These are phyloP conservation scores for Leptonema lineaticorne DNA, from an alignment of 1,140 invertebrate genomes.

Conservation along the genomic window DNA sequence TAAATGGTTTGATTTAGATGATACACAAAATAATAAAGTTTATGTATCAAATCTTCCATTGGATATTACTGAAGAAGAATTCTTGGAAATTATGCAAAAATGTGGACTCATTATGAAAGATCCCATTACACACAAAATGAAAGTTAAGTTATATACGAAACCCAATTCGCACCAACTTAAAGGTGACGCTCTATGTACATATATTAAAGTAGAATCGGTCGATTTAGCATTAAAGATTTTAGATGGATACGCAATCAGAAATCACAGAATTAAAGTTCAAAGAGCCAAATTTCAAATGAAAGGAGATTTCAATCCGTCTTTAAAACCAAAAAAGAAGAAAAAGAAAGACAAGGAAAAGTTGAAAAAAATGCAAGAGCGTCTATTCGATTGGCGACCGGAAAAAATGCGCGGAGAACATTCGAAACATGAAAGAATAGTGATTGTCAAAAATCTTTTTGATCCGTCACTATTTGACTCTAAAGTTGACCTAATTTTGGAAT, in stretches of 20 bases:
- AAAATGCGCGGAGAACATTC: conserved; percentile 79
- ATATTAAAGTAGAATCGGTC: conserved; percentile 96
- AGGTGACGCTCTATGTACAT: conserved; percentile 96
- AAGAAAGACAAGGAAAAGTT: conserved; percentile 88
- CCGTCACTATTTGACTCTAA: conserved; percentile 88
- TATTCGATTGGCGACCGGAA: conserved; percentile 96
- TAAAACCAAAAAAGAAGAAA: conserved; percentile 91
- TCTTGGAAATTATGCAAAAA: conserved; percentile 91
- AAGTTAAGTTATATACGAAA: conserved; percentile 93
- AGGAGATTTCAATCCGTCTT: conserved; percentile 89
- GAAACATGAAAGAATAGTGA: conserved; percentile 88
- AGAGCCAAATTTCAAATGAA: conserved; percentile 94
- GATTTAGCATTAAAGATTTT: conserved; percentile 89
- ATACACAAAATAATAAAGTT: conserved; percentile 93
- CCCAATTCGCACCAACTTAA: conserved; percentile 80
- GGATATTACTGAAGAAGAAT: conserved; percentile 87
- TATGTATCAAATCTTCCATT: conserved; percentile 92
- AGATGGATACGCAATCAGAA: conserved; percentile 83
- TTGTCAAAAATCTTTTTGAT: conserved; percentile 93
- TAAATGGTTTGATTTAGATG: conserved; percentile 92
- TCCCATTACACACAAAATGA: conserved; percentile 78
- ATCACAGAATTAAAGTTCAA: conserved; percentile 83
- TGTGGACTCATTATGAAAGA: conserved; percentile 95
- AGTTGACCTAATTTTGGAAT: conserved; percentile 85
- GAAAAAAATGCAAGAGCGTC: conserved; percentile 92